Evolutionary conservation across 1,140 invertebrate species (phyloP), one percentile per base, ranked within the genome.

Genomic region (Drosophila seguyi): DNA sequence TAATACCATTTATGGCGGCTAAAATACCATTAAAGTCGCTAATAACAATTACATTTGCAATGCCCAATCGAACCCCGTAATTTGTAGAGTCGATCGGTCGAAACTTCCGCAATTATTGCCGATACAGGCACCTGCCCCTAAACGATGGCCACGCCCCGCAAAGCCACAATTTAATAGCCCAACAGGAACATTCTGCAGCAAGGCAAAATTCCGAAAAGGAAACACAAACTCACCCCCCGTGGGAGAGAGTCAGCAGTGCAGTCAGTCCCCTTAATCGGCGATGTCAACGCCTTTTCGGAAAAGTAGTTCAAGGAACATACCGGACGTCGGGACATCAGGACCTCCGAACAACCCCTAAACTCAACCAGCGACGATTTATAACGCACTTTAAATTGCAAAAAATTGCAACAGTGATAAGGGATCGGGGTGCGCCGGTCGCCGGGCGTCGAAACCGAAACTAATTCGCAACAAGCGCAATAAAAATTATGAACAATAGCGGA

Each of bases 381-480:
- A 83, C 78, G 60, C 78, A 85, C 72, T 91, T 84, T 91, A 91
- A 91, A 91, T 91, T 83, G 83, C 88, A 88, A 84, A 79, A 88
- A 82, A 91, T 81, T 81, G 86, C 86, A 87, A 81, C 52, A 81
- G 71, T 57, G 82, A 68, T 79, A 65, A 44, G 50, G 52, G 36
- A 66, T 57, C 47, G 39, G 29, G 22, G 45, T 31, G 48, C 48
- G 18, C 13, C 27, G 13, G 38, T 31, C 65, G 52, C 78, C 59
- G 74, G 59, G 52, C 78, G 20, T 55, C 52, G 82, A 83, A 81
- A 91, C 81, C 90, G 82, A 91, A 91, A 91, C 90, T 91, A 91
- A 91, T 91, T 90, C 72, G 90, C 76, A 86, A 91, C 90, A 91
- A 91, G 79, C 71, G 90, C 82, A 91, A 91, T 91, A 91, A 91